A percentile compares a stretch with the other conserved stretches of the same genome.
Evolutionary conservation across 2,888 invertebrate genomes (phyloP).

Genomic region (Desoria tigrina): DNA sequence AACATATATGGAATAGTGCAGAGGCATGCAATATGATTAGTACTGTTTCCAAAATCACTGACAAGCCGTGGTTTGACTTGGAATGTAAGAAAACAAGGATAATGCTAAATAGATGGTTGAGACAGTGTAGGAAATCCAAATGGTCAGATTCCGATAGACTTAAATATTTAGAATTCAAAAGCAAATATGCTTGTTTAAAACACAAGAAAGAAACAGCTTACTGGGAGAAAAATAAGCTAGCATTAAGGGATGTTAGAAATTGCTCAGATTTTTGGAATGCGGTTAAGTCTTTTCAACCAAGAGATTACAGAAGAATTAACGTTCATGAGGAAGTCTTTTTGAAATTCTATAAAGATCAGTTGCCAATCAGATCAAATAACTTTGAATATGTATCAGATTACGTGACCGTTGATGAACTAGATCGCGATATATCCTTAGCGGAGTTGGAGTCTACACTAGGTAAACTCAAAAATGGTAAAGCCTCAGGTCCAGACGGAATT

Average conservation of each 20-base stretch:
- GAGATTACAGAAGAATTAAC: not conserved
- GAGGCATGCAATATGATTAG: not conserved
- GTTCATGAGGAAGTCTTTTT: constrained; percentile 12
- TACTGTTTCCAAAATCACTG: too few relatives aligned
- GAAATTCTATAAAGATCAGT: constrained; percentile 18
- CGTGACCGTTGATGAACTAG: constrained; percentile 17
- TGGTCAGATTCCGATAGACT: not conserved
- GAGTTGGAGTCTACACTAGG: constrained; percentile 25
- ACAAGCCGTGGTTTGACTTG: constrained; percentile 28
- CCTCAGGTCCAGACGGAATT: constrained; percentile 34
- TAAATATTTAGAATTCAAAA: not conserved
- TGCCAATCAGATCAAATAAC: constrained; percentile 5
- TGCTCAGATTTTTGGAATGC: constrained; percentile 22
- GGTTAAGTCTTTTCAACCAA: constrained; percentile 10
- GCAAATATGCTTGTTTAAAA: not conserved
- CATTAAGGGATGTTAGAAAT: constrained; percentile 14
- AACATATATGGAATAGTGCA: constrained; percentile 12
- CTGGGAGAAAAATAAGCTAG: not conserved
- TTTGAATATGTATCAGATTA: not conserved
- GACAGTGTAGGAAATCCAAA: not conserved
- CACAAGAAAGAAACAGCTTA: not conserved
- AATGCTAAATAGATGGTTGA: not conserved
- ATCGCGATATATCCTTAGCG: constrained; percentile 11
- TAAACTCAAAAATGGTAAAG: constrained; percentile 23
- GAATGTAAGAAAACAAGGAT: constrained; percentile 21